phyloP scores from a whole-genome alignment of 2,888 invertebrate genomes.

The Drosophila barbarae region DNA sequence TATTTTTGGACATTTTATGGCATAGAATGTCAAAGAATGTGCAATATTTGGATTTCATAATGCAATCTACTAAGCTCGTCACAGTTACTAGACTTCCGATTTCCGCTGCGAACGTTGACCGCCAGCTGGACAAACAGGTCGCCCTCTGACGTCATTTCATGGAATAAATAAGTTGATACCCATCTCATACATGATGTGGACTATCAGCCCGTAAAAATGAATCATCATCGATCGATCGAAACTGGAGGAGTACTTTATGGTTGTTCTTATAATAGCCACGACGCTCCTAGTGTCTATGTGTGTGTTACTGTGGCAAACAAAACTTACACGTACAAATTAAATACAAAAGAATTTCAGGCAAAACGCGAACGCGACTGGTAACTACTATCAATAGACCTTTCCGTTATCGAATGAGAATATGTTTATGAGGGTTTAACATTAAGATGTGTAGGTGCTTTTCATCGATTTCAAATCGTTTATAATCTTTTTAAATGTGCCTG shows the following conservation, averaged over 20 bases:
- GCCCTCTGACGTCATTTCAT: slow-evolving; percentile 28
- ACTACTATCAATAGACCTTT: slow-evolving; percentile 30
- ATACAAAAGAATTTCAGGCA: slow-evolving; percentile 25
- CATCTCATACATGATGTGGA: slow-evolving; percentile 40
- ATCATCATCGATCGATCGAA: slow-evolving; percentile 39
- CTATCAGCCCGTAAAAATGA: slow-evolving; percentile 38
- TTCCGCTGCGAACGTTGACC: slow-evolving; percentile 8
- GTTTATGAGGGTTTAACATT: slow-evolving; percentile 41
- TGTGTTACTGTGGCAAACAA: slow-evolving; percentile 33
- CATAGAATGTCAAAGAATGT: not conserved
- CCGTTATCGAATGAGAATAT: slow-evolving; percentile 43
- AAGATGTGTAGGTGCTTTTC: slow-evolving; percentile 30
- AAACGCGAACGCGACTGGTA: slow-evolving; percentile 28
- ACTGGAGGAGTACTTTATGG: slow-evolving; percentile 41
- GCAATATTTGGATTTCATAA: not conserved
- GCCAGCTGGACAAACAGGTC: slow-evolving; percentile 20
- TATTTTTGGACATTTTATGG: slow-evolving; percentile 6
- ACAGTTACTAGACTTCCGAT: not conserved
- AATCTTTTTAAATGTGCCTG: slow-evolving; percentile 51
- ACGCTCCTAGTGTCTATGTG: slow-evolving; percentile 2
- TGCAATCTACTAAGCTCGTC: not conserved
- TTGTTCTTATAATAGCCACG: slow-evolving; percentile 54
- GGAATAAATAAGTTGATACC: slow-evolving; percentile 14
- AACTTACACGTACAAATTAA: slow-evolving; percentile 30
- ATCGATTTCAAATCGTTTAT: slow-evolving; percentile 47